Percentiles rank a stretch among this genome's conserved stretches.
phyloP scores from a whole-genome alignment of 2,113 vertebrate genomes.

The Mugil cephalus region DNA sequence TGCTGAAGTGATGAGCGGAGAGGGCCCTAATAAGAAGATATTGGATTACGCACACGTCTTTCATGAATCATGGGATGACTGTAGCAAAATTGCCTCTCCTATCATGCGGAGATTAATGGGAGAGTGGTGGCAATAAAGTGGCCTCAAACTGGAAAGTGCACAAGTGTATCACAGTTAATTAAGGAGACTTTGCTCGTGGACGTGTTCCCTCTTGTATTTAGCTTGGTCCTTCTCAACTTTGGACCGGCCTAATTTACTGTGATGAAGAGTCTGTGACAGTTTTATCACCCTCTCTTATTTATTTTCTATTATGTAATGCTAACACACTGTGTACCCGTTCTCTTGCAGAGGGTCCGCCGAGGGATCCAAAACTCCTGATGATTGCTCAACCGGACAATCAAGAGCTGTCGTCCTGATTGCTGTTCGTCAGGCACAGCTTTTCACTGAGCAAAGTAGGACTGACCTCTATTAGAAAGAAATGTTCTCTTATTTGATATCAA shows the following conservation, averaged over 20 bases:
- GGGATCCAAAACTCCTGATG: slow-evolving; percentile 45
- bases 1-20: background rate
- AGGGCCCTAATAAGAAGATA: slow-evolving; percentile 2
- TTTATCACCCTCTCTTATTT: background rate
- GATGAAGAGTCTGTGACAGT: background rate
- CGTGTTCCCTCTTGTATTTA: slow-evolving; percentile 1
- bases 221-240: slow-evolving; percentile 22
- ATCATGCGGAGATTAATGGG: slow-evolving; percentile 40
- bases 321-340: slow-evolving; percentile 9
- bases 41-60: slow-evolving; percentile 11
- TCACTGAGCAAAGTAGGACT: slow-evolving; percentile 63
- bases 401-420: slow-evolving; percentile 72
- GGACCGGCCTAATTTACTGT: background rate
- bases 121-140: slow-evolving; percentile 6
- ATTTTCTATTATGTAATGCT: slow-evolving; percentile 20
- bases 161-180: slow-evolving; percentile 28
- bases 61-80: slow-evolving; percentile 17
- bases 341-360: slow-evolving; percentile 31
- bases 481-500: no score
- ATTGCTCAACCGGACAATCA: slow-evolving; percentile 42
- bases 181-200: slow-evolving; percentile 32
- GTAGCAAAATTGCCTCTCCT: slow-evolving; percentile 19
- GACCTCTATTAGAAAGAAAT: background rate
- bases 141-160: slow-evolving; percentile 9
- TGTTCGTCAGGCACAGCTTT: slow-evolving; percentile 52